Evolutionary conservation across 2,797 vertebrate species (phyloP), one percentile per base, ranked within the genome.

Genomic region (Gila robusta): DNA sequence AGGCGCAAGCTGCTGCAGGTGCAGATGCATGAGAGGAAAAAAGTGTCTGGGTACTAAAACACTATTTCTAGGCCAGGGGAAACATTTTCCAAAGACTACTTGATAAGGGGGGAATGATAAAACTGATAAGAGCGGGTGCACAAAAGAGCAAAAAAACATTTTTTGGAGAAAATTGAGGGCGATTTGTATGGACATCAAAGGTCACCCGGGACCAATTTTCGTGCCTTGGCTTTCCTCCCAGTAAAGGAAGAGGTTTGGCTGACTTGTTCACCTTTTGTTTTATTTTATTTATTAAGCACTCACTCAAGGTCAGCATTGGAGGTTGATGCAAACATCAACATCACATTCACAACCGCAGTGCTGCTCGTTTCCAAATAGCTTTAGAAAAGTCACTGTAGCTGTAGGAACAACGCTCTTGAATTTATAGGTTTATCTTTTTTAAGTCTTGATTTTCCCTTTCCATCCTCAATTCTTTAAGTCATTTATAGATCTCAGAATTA

Each of bases 121-220:
- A 83, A 69, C 32, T 69, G 85, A 83, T 83, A 54, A 79, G 44
- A 74, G 26, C 2, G 28, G 9, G 83, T 56, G 19, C 35, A 23
- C 69, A 70, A 9, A 62, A 28, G 74, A 44, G 23, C 3, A 12
- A 79, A 8, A 23, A 12, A 54, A 19, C 59, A 4, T 8, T 1
- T 16, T 16, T 5, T 8, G n/a, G 1, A 66, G 76, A 87, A 87
- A 89, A 90, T 81, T 83, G 71, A 70, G 81, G 80, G 70, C 87
- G 84, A 91, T 89, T 89, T 89, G 87, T 72, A 41, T 56, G 44
- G 80, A 86, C 76, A 89, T 66, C 39, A 85, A 84, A 87, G 87
- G 80, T 88, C 79, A 87, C 52, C 64, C 56, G 62, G 49, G 54
- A 67, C 41, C 44, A 78, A 79, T 64, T 83, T 89, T 37, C 54